Evolutionary conservation across 2,113 vertebrate species (phyloP).

Genomic region (Anhinga rufa): DNA sequence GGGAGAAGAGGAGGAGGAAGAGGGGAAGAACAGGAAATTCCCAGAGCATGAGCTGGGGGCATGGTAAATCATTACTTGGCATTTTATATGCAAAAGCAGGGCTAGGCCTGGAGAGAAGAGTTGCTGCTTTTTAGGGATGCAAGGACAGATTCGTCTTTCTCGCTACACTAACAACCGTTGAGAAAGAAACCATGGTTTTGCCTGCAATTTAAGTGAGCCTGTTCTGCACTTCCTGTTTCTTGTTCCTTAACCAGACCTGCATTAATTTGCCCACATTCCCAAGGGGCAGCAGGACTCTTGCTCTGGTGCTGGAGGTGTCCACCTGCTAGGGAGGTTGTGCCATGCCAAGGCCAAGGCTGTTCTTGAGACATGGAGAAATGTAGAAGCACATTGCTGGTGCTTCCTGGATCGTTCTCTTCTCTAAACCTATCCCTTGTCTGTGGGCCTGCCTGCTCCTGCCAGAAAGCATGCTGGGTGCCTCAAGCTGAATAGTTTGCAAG

Average conservation of each 20-base stretch:
- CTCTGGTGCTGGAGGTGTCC: not conserved
- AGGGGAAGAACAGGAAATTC: conserved; percentile 61
- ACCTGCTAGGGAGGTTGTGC: not conserved
- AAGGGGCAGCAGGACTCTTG: not conserved
- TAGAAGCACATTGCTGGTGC: not conserved
- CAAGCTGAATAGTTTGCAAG: not conserved
- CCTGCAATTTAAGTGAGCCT: not conserved
- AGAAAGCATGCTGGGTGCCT: not conserved
- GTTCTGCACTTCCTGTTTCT: not conserved
- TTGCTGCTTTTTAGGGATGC: not conserved
- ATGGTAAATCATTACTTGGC: not conserved
- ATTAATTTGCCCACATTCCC: not conserved
- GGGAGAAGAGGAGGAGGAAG: not conserved
- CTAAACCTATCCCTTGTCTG: not conserved
- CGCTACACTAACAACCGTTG: not conserved
- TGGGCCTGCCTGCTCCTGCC: not conserved
- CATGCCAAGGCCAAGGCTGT: not conserved
- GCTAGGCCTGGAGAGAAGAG: not conserved
- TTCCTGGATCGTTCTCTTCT: not conserved
- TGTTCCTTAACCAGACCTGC: not conserved
- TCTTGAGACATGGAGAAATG: not conserved
- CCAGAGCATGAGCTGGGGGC: not conserved
- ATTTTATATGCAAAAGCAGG: not conserved
- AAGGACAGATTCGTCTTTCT: not conserved
- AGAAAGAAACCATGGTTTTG: not conserved